Evolutionary conservation across 2,888 invertebrate species (phyloP), one percentile per base, ranked within the genome.

Genomic region (Noctua janthina): DNA sequence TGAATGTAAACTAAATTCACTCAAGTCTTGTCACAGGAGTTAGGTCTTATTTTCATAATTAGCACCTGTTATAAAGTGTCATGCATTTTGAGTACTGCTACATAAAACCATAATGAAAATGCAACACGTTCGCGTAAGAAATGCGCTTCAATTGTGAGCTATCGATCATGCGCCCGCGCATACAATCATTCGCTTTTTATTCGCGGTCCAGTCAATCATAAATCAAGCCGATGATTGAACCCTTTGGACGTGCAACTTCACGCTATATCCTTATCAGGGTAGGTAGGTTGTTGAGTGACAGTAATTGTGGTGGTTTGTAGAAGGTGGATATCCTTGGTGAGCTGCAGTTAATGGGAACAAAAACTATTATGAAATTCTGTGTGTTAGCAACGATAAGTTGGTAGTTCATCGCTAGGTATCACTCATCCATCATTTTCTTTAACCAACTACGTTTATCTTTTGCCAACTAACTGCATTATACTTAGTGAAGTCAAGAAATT

Each of bases 171-270:
- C 87, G 87, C 82, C 54, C 29, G 79, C 87, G 87, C 89, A 82
- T 78, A 81, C 88, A 78, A 85, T 81, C 86, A 87, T 81, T 71
- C 76, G 84, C 84, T 79, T 87, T 88, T 88, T 87, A 84, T 84
- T 78, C 82, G 83, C 84, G 77, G 75, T 83, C 70, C 79, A 86
- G 86, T 87, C 86, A 86, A 84, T 89, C 87, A 90, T 91, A 92
- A 91, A 92, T 92, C 92, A 91, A 88, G 86, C 83, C 81, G 79
- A 87, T 84, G 82, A 86, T 87, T 87, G 87, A 81, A 82, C 81
- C 80, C 73, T 73, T 86, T 70, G 75, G 70, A 87, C 80, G 87
- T 73, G 74, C 56, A 77, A 68, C 85, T 88, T 88, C 88, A 86
- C 88, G 88, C 88, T 88, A 79, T 82, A 77, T 72, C 88, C 86